Conservation (phyloP, 2,797 vertebrate species). For the Poeciliopsis infans region DNA sequence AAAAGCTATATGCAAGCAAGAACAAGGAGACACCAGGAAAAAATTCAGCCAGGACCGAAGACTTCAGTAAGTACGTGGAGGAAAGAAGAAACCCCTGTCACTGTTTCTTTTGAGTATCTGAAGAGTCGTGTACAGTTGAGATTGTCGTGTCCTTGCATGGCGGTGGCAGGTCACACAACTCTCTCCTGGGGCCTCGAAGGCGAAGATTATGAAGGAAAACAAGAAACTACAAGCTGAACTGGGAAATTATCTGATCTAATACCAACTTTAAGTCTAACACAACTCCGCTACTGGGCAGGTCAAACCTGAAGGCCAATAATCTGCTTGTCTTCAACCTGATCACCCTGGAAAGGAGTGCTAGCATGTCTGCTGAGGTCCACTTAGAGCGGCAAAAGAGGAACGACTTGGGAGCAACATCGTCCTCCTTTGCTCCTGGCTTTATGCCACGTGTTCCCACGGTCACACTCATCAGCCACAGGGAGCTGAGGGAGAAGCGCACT, state of each 20-base stretch:
- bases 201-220: constrained; percentile 9
- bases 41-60: constrained; percentile 12
- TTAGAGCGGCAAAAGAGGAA: constrained; percentile 62
- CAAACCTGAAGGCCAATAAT: background rate
- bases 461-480: constrained; percentile 75
- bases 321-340: background rate
- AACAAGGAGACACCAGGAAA: constrained; percentile 26
- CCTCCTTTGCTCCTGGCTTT: constrained; percentile 32
- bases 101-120: constrained; percentile 26
- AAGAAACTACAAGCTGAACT: constrained; percentile 7
- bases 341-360: constrained; percentile 6
- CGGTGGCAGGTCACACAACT: constrained; percentile 20
- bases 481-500: constrained; percentile 51
- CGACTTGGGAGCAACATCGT: constrained; percentile 34
- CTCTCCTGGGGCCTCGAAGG: constrained; percentile 22
- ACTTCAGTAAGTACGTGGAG: constrained; percentile 27
- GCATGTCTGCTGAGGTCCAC: constrained; percentile 73
- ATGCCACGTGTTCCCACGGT: constrained; percentile 73
- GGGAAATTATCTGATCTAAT: background rate
- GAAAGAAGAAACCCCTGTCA: constrained; percentile 23
- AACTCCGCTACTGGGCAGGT: background rate
- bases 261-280: background rate
- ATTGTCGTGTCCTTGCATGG: constrained; percentile 12
- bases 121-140: constrained; percentile 14
- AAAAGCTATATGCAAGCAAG: background rate